Evolutionary conservation across 2,113 vertebrate species (phyloP).

Genomic region (Pogona vitticeps): DNA sequence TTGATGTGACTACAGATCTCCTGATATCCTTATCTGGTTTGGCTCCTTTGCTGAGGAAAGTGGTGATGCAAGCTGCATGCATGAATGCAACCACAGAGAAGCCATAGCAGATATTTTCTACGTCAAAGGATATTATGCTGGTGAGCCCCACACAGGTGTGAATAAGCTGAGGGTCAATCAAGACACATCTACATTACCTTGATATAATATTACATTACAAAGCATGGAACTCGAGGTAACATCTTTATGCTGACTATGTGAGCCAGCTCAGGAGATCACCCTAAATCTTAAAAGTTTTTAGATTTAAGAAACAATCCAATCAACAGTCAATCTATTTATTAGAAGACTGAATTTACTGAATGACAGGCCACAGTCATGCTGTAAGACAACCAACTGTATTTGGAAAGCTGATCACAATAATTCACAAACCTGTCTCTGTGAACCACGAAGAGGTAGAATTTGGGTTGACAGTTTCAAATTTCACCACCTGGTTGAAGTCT

Average conservation of each 20-base stretch:
- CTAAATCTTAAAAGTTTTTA: background rate
- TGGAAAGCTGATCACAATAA: constrained; percentile 29
- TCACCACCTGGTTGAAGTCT: constrained; percentile 94
- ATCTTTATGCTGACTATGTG: background rate
- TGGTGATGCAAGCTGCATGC: background rate
- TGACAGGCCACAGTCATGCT: background rate
- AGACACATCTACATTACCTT: background rate
- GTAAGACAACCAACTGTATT: background rate
- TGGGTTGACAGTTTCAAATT: constrained; percentile 96
- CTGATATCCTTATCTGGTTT: background rate
- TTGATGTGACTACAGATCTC: background rate
- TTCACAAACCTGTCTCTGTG: constrained; percentile 89
- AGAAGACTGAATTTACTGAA: background rate
- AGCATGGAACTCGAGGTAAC: background rate
- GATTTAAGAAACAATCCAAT: background rate
- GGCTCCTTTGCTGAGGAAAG: background rate
- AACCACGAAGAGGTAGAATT: constrained; percentile 94
- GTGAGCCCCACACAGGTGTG: background rate
- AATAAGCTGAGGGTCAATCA: background rate
- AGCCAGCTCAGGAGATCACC: background rate
- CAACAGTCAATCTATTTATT: background rate
- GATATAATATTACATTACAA: background rate
- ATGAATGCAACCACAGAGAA: background rate
- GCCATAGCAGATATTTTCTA: background rate
- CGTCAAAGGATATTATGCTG: background rate